Base-by-base conservation (phyloP, 2,888 invertebrate species). In the Ceramica pisi region DNA sequence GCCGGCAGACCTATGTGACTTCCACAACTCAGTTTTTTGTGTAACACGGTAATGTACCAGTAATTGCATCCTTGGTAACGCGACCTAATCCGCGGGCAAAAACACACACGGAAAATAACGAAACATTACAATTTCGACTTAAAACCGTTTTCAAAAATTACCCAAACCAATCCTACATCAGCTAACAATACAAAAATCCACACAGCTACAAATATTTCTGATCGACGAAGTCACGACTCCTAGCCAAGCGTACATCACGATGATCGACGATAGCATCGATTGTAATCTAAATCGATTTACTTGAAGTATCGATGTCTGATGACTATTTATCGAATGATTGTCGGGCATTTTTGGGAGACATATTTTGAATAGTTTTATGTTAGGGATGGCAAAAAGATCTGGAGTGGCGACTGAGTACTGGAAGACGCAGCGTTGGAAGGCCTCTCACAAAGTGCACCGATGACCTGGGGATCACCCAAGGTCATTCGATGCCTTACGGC, bases 271-370 rank as follows among this genome's bases (percentile, higher is more conserved):
- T 60, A 41, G 12, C 59, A 67, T 71, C 77, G 82, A 80, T 81
- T 67, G 53, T 76, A 72, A 86, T 82, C 84, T 72, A 44, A 48
- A 71, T 55, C 76, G 81, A 80, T 71, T 73, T 75, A 67, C 69
- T 41, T 64, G 21, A 21, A 56, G 46, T 73, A 79, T 86, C 80
- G 73, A 60, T 71, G 61, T 62, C 67, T 41, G 72, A 75, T 55
- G 55, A 19, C 61, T 51, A 71, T 82, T 68, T 64, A 82, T 67
- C 60, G 53, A 67, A 38, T 48, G 67, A 70, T 56, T 65, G 21
- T 55, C 48, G 41, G 59, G 51, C 35, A 78, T 81, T 77, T 78
- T 56, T 38, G 10, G 51, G 19, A 55, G n/a, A 65, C 35, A 69
- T 69, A 38, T 53, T 78, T 76, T 26, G 38, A 16, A 61, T 59